Conservation (phyloP, 2,888 invertebrate genomes). For the Malthinus seriepunctatus region DNA sequence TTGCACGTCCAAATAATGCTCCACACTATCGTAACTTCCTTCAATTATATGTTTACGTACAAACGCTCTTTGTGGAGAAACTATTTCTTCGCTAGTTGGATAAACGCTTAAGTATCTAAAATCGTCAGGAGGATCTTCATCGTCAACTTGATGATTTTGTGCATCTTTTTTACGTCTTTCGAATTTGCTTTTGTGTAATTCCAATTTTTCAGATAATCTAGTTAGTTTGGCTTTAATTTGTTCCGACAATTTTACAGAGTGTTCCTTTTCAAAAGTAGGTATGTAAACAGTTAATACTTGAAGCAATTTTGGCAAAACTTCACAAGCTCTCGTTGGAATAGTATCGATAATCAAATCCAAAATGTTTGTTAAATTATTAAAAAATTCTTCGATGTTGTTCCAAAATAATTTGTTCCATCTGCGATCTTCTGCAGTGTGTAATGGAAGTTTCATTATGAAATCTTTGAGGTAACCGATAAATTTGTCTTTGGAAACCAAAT, state of each 20-base stretch:
- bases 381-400: conserved; percentile 36
- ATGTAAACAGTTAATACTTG: conserved; percentile 36
- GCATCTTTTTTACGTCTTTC: conserved; percentile 26
- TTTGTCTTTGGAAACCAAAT: conserved; percentile 27
- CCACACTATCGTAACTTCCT: conserved; percentile 65
- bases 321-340: conserved; percentile 43
- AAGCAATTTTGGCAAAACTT: conserved; percentile 42
- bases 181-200: conserved; percentile 41
- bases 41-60: conserved; percentile 62
- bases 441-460: conserved; percentile 33
- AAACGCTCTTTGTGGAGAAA: conserved; percentile 46
- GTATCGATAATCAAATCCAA: conserved; percentile 50
- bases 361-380: conserved; percentile 35
- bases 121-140: conserved; percentile 55
- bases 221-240: conserved; percentile 51
- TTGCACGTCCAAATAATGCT: conserved; percentile 80
- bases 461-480: conserved; percentile 35
- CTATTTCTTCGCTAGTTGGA: neutral
- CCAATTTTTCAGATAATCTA: conserved; percentile 44
- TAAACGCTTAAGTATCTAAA: conserved; percentile 61
- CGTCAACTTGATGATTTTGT: conserved; percentile 48
- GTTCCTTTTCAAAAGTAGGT: conserved; percentile 32
- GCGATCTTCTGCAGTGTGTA: conserved; percentile 27
- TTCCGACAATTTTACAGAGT: conserved; percentile 27
- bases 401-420: conserved; percentile 31